Evolutionary conservation across 2,113 vertebrate genomes (phyloP).

Genomic region (Thalassarche chlororhynchos): DNA sequence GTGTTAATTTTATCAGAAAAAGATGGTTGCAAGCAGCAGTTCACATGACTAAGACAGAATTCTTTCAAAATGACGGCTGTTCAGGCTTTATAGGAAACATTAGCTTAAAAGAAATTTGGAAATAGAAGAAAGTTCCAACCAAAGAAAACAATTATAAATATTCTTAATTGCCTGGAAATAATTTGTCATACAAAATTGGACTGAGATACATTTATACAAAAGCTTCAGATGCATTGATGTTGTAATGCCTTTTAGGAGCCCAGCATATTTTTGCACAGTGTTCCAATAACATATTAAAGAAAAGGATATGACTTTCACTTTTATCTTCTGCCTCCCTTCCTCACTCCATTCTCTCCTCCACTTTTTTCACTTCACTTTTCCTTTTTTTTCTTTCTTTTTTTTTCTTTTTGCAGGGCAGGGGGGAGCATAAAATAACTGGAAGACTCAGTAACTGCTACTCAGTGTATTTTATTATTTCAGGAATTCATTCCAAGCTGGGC

Average conservation of each 20-base stretch:
- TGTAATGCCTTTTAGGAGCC: constrained; percentile 28
- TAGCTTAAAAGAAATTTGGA: constrained; percentile 64
- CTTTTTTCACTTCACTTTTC: neutral
- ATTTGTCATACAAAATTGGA: constrained; percentile 69
- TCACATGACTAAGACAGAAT: constrained; percentile 46
- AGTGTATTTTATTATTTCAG: constrained; percentile 80
- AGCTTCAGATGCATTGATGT: constrained; percentile 18
- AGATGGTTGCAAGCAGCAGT: neutral
- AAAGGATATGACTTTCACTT: constrained; percentile 49
- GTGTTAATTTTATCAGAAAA: constrained; percentile 59
- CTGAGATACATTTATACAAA: constrained; percentile 32
- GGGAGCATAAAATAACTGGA: constrained; percentile 63
- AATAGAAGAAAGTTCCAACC: constrained; percentile 60
- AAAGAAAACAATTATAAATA: constrained; percentile 75
- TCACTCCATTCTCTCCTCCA: neutral
- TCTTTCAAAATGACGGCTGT: constrained; percentile 65
- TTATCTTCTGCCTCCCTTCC: neutral
- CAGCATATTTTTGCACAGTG: constrained; percentile 23
- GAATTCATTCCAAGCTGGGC: constrained; percentile 74
- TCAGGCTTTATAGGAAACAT: constrained; percentile 59
- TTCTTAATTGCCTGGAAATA: constrained; percentile 78
- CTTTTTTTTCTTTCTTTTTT: neutral
- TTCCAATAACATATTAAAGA: constrained; percentile 29
- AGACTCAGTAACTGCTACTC: constrained; percentile 66
- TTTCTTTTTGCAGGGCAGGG: neutral